These are phyloP conservation scores for Stenchaetothrips biformis DNA, from an alignment of 2,888 invertebrate species.

Conservation along the genomic window DNA sequence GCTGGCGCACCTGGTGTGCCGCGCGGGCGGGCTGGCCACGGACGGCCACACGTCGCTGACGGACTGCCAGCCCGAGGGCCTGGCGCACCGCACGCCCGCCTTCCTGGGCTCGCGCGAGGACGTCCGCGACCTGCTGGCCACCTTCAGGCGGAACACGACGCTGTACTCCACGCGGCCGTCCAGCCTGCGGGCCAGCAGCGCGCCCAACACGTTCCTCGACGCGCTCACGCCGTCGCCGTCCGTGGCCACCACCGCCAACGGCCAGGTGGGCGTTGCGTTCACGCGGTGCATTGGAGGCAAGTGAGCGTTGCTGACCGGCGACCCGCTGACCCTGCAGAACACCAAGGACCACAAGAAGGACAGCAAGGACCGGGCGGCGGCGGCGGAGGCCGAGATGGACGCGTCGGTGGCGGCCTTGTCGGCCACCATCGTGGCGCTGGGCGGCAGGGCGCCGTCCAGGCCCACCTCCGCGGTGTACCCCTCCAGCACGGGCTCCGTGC, in stretches of 20 bases:
- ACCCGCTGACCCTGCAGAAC: background rate
- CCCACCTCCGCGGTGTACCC: conserved; percentile 10
- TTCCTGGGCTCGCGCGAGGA: conserved; percentile 14
- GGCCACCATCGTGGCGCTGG: conserved; percentile 1
- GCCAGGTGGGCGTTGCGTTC: background rate
- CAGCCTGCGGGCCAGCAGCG: background rate
- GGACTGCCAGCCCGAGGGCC: conserved; percentile 14
- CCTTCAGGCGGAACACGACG: background rate
- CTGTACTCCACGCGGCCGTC: background rate
- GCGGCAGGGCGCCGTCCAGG: background rate
- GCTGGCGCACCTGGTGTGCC: conserved; percentile 17
- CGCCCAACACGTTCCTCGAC: background rate
- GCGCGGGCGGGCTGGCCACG: background rate
- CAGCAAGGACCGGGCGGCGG: background rate
- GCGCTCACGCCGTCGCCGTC: background rate
- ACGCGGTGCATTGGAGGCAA: no score
- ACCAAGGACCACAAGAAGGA: background rate
- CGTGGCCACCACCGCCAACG: background rate
- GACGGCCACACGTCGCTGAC: conserved; percentile 1
- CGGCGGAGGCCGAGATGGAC: background rate
- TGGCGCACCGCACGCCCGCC: conserved; percentile 16
- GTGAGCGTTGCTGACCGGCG: no score
- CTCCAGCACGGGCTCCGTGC: background rate
- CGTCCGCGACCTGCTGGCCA: background rate
- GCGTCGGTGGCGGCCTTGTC: background rate